Base-by-base conservation (phyloP, 2,113 vertebrate genomes). In the Cyprinodon tularosa region DNA sequence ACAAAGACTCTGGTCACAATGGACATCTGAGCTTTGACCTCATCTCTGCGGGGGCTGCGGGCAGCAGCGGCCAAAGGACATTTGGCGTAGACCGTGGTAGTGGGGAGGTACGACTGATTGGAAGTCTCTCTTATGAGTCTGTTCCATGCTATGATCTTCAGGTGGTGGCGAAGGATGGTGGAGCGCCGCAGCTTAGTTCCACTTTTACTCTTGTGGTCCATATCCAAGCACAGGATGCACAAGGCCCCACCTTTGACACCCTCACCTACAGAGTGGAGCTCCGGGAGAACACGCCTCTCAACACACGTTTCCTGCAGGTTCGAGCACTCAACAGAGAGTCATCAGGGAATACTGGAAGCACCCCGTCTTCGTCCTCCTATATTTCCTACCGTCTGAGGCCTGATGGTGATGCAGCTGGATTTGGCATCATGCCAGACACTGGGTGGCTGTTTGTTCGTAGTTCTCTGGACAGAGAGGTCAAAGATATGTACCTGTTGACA, bases 401-500 rank as follows among this genome's bases (percentile, higher is more conserved):
- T 0, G 98, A 98, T 0, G 97, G 96, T 0, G 95, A 97, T 0
- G 95, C 96, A 0, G 95, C 94, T 3, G 96, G 95, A 15, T 99
- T 99, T 38, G 96, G 96, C 37, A 93, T 99, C 0, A 65, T 93
- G 74, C 89, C 97, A 0, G 96, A 97, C 39, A 98, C 95, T 0
- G 98, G 98, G 0, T 99, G 98, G 98, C 93, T 99, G 0, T 98
- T 97, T 17, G 95, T 98, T 2, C 96, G 95, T 0, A 95, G 96
- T 0, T 93, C 96, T 0, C 88, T 99, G 80, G 97, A 99, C 84
- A 92, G 96, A 3, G 98, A 99, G 80, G 95, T 95, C 0, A 97
- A 97, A 72, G 97, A 98, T 72, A 91, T 97, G 69, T 98, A 97
- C 0, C 90, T 97, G 42, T 82, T 99, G 74, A 98, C 96, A 0